Evolutionary conservation across 2,888 invertebrate genomes (phyloP).

Genomic region (Oligia latruncula): DNA sequence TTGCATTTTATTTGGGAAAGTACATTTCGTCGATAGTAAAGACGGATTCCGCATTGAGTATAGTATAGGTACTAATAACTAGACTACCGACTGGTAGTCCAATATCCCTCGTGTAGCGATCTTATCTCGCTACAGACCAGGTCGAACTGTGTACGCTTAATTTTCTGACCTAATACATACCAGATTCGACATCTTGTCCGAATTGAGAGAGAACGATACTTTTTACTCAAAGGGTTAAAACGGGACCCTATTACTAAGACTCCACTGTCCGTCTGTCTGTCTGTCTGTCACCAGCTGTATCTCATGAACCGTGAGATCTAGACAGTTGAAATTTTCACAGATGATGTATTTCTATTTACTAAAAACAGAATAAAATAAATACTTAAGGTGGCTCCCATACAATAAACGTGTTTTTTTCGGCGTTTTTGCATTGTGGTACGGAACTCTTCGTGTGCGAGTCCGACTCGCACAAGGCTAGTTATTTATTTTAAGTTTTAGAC

Average conservation of each 20-base stretch:
- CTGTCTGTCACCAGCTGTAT: too few relatives aligned
- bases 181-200: slow-evolving; percentile 40
- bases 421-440: too few relatives aligned
- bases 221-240: neutral
- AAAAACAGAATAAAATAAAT: too few relatives aligned
- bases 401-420: too few relatives aligned
- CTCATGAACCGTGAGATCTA: too few relatives aligned
- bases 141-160: slow-evolving; percentile 69
- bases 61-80: slow-evolving; percentile 59
- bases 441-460: too few relatives aligned
- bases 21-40: slow-evolving; percentile 45
- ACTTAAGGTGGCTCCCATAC: too few relatives aligned
- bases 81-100: slow-evolving; percentile 54
- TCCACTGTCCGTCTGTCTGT: too few relatives aligned
- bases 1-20: slow-evolving; percentile 50
- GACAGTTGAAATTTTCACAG: too few relatives aligned
- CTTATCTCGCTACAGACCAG: slow-evolving; percentile 71
- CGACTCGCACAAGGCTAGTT: too few relatives aligned
- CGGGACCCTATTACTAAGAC: too few relatives aligned
- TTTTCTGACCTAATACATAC: slow-evolving; percentile 75
- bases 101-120: slow-evolving; percentile 69
- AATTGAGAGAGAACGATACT: slow-evolving; percentile 18
- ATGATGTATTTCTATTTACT: too few relatives aligned
- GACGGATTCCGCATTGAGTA: slow-evolving; percentile 51
- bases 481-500: slow-evolving; percentile 1